phyloP scores from a whole-genome alignment of 2,113 vertebrate genomes.

The Mirza zaza region DNA sequence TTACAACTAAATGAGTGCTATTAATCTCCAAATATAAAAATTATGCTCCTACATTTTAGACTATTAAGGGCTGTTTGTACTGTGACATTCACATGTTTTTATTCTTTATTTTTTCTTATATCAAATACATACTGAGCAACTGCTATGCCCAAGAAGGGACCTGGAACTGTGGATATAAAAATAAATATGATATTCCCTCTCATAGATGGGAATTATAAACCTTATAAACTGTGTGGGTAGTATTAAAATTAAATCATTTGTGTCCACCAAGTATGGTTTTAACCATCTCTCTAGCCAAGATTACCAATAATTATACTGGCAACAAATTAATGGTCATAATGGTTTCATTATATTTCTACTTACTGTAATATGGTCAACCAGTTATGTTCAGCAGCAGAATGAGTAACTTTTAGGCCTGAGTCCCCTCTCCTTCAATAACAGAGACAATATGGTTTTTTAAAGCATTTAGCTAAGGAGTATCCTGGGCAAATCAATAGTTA shows the following conservation, averaged over 20 bases:
- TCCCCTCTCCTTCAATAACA: background rate
- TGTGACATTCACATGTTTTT: background rate
- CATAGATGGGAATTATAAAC: background rate
- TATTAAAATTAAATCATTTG: conserved; percentile 19
- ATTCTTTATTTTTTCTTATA: background rate
- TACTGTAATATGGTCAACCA: background rate
- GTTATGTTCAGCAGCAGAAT: background rate
- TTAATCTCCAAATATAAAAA: background rate
- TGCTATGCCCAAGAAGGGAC: background rate
- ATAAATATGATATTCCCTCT: background rate
- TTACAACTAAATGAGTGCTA: conserved; percentile 14
- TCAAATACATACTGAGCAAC: background rate
- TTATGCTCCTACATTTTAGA: background rate
- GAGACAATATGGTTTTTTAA: background rate
- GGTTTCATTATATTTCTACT: background rate
- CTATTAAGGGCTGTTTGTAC: background rate
- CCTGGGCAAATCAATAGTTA: background rate
- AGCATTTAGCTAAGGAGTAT: background rate
- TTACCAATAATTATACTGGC: background rate
- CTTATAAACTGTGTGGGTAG: conserved; percentile 17
- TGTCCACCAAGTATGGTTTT: background rate
- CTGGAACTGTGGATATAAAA: background rate
- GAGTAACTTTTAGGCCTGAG: background rate
- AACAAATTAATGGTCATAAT: background rate
- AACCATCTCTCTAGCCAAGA: background rate